A percentile compares a stretch with the other conserved stretches of the same genome.
phyloP scores from a whole-genome alignment of 2,113 vertebrate genomes.

The Ia io region DNA sequence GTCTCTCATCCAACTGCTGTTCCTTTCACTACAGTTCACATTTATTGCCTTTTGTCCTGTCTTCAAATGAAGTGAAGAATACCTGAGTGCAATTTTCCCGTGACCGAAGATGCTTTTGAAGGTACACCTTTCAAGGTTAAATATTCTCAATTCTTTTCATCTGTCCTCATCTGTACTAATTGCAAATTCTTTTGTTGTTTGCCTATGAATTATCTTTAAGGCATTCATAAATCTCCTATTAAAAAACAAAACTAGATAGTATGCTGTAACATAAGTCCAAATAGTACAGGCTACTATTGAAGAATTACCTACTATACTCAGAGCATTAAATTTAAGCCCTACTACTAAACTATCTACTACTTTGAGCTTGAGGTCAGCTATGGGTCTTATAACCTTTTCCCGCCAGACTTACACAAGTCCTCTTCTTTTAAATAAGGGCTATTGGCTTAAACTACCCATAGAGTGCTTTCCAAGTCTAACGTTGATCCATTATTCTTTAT shows the following conservation, averaged over 20 bases:
- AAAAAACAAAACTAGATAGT: neutral
- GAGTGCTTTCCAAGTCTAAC: neutral
- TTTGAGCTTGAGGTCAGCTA: neutral
- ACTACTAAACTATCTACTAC: neutral
- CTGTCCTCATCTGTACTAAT: neutral
- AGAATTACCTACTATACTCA: neutral
- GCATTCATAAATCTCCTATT: neutral
- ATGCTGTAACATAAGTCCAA: neutral
- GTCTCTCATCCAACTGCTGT: neutral
- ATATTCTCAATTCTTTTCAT: constrained; percentile 17
- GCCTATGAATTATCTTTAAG: neutral
- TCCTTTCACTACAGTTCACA: neutral
- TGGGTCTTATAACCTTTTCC: neutral
- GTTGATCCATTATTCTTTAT: neutral
- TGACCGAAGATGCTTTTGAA: constrained; percentile 1
- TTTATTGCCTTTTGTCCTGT: constrained; percentile 22
- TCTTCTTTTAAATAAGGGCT: neutral
- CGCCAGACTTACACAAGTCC: too few species aligned
- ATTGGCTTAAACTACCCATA: neutral
- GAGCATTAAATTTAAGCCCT: neutral
- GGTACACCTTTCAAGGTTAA: constrained; percentile 14
- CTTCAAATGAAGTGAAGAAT: constrained; percentile 35
- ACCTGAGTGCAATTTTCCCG: constrained; percentile 29
- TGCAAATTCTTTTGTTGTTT: neutral
- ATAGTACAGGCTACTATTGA: neutral